These are phyloP conservation scores for Melieria picta DNA, from an alignment of 2,888 invertebrate genomes.

Conservation along the genomic window DNA sequence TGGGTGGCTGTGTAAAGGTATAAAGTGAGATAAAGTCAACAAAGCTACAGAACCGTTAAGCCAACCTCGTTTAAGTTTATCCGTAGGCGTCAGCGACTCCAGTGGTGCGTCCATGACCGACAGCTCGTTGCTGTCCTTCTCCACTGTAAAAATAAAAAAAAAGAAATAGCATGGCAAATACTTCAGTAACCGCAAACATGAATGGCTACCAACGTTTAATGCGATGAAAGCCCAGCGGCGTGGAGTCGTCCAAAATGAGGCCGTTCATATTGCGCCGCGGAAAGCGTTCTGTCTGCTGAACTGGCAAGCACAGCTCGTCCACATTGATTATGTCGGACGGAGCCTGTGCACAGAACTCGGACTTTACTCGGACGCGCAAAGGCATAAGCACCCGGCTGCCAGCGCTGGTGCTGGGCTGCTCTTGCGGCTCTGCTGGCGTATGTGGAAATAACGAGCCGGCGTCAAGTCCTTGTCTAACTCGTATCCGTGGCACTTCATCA, in stretches of 20 bases:
- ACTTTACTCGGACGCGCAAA: conserved; percentile 10
- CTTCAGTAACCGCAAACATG: neutral
- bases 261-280: conserved; percentile 14
- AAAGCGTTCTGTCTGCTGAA: conserved; percentile 9
- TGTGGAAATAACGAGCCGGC: neutral
- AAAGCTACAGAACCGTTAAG: too few relatives aligned
- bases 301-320: neutral
- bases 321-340: conserved; percentile 1
- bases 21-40: too few relatives aligned
- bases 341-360: neutral
- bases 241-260: conserved; percentile 7
- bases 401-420: neutral
- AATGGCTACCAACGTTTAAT: conserved; percentile 25
- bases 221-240: conserved; percentile 25
- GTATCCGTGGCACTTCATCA: neutral
- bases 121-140: conserved; percentile 4
- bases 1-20: conserved; percentile 30
- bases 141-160: conserved; percentile 10
- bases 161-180: neutral
- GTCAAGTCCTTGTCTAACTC: neutral
- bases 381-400: neutral
- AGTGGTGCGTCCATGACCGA: neutral
- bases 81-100: conserved; percentile 26
- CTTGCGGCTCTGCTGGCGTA: neutral
- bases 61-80: conserved; percentile 40